These are phyloP conservation scores for Apotomis betuletana DNA, from an alignment of 2,888 invertebrate species.

Conservation along the genomic window DNA sequence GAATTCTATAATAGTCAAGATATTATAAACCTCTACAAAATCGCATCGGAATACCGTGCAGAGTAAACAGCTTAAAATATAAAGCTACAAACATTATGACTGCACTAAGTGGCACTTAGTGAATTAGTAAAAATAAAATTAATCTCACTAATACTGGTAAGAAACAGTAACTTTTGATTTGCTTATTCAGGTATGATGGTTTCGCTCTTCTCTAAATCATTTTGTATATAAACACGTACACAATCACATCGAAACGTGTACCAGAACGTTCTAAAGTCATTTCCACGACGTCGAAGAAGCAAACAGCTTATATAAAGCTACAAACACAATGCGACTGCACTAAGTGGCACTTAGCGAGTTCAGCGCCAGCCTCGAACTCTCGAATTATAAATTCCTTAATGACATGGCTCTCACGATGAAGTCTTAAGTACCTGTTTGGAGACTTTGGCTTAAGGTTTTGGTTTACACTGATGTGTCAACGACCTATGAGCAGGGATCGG, in stretches of 20 bases:
- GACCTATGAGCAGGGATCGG: neutral
- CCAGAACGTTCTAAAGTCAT: neutral
- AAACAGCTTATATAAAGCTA: constrained; percentile 26
- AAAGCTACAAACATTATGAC: no score
- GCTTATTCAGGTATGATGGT: no score
- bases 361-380: constrained; percentile 6
- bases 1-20: no score
- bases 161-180: no score
- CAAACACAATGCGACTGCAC: constrained; percentile 27
- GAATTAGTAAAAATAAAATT: no score
- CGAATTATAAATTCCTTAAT: constrained; percentile 31
- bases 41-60: no score
- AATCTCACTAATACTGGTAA: no score
- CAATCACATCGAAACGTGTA: neutral
- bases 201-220: no score
- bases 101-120: no score
- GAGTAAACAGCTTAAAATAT: no score
- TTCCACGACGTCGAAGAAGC: constrained; percentile 7
- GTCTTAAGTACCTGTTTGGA: constrained; percentile 13
- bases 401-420: constrained; percentile 9
- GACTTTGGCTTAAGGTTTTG: no score
- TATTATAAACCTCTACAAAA: no score
- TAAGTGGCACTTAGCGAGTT: constrained; percentile 22
- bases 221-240: neutral
- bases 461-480: constrained; percentile 17